These are phyloP conservation scores for Alectoris magna DNA, from an alignment of 2,797 vertebrate species.

Conservation along the genomic window DNA sequence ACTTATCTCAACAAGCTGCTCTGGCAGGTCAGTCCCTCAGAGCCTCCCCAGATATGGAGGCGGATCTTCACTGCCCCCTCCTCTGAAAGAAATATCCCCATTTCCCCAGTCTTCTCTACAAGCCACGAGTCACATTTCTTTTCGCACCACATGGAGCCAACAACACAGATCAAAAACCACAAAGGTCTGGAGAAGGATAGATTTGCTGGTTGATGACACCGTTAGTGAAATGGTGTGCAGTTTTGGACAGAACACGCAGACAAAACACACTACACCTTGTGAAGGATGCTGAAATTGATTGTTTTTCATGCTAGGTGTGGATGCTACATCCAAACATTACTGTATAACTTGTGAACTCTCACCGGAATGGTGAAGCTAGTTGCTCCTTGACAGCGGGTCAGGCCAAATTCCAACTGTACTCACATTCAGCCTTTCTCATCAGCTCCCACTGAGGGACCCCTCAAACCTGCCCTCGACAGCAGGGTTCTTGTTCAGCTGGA, in stretches of 20 bases:
- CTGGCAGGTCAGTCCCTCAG: background rate
- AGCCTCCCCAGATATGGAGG: background rate
- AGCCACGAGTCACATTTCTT: background rate
- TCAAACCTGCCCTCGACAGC: background rate
- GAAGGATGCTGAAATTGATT: background rate
- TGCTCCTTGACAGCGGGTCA: background rate
- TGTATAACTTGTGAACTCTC: background rate
- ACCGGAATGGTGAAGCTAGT: background rate
- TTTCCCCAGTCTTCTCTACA: background rate
- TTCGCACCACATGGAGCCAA: background rate
- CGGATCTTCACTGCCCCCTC: background rate
- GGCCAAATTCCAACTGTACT: background rate
- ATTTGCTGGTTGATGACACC: background rate
- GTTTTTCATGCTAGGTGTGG: background rate
- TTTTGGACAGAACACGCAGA: background rate
- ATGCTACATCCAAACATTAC: background rate
- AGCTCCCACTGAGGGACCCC: fast-evolving
- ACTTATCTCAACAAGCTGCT: background rate
- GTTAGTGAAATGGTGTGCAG: background rate
- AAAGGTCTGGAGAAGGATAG: background rate
- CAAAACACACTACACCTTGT: background rate
- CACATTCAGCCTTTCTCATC: background rate
- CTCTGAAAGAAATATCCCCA: background rate
- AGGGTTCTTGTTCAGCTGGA: background rate
- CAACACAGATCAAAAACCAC: background rate